Conservation (phyloP, 1,140 invertebrate species). For the Zeugodacus cucurbitae region DNA sequence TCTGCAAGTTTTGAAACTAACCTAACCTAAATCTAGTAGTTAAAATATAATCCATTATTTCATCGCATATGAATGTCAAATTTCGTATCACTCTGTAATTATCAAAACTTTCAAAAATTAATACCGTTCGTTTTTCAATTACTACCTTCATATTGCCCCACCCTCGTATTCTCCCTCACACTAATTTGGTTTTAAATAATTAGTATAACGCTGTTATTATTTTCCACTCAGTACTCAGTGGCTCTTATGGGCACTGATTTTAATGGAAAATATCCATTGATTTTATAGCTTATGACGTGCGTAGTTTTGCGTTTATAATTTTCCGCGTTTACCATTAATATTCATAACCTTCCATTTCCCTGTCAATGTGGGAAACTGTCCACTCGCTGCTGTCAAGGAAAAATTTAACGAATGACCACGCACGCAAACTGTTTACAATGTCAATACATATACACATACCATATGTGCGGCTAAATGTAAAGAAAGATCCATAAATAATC, state of each 20-base stretch:
- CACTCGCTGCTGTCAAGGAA: neutral
- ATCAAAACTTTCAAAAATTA: neutral
- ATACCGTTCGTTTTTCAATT: neutral
- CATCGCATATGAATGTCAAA: too few species aligned
- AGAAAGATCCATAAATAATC: neutral
- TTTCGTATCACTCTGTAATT: too few species aligned
- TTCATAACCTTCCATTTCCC: neutral
- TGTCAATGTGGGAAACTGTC: neutral
- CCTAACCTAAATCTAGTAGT: too few species aligned
- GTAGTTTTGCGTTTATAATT: neutral
- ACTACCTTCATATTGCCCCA: neutral
- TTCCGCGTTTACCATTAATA: neutral
- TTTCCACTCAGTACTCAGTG: neutral
- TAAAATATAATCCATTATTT: too few species aligned
- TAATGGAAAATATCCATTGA: constrained; percentile 3
- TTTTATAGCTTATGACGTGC: constrained; percentile 4
- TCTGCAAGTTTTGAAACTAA: too few species aligned
- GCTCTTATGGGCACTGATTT: neutral
- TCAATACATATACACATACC: neutral
- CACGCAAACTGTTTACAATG: neutral
- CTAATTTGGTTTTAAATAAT: neutral
- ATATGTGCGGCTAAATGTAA: neutral
- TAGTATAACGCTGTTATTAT: neutral
- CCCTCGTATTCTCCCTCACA: neutral
- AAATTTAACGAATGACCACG: neutral